phyloP scores from a whole-genome alignment of 2,797 vertebrate genomes.

The Tachyglossus aculeatus region DNA sequence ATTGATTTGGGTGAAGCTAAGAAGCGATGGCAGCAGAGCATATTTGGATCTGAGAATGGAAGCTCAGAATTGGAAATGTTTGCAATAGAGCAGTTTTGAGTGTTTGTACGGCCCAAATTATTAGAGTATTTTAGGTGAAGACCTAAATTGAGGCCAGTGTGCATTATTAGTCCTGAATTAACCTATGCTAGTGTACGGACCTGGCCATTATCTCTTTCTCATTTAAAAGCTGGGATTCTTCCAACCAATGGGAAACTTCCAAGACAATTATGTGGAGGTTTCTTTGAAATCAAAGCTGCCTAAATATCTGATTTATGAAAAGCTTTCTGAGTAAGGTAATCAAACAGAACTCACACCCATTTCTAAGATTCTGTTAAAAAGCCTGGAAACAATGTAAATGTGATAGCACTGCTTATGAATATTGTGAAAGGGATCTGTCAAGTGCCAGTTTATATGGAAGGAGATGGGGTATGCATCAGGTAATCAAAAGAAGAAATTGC shows the following conservation, averaged over 20 bases:
- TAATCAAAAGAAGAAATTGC: constrained; percentile 53
- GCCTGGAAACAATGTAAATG: constrained; percentile 43
- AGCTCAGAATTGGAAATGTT: too few species aligned
- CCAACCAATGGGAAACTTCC: background rate
- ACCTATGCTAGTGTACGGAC: too few species aligned
- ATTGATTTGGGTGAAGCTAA: too few species aligned
- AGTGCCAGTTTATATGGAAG: constrained; percentile 36
- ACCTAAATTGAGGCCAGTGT: too few species aligned
- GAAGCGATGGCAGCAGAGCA: too few species aligned
- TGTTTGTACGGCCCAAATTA: too few species aligned
- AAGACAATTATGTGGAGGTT: background rate
- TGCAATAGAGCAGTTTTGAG: too few species aligned
- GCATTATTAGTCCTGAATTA: too few species aligned
- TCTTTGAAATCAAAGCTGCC: background rate
- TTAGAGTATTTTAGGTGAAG: too few species aligned
- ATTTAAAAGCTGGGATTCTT: background rate
- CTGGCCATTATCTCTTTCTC: too few species aligned
- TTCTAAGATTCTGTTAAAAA: constrained; percentile 24
- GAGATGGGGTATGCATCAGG: constrained; percentile 10
- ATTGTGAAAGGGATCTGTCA: constrained; percentile 29
- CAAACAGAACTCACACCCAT: constrained; percentile 9
- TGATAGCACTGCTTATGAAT: background rate
- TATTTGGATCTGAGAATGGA: too few species aligned
- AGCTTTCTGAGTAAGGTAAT: constrained; percentile 24
- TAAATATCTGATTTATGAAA: background rate